A percentile compares a stretch with the other conserved stretches of the same genome.
These are phyloP conservation scores for Artibeus lituratus DNA, from an alignment of 2,797 vertebrate genomes.

Conservation along the genomic window DNA sequence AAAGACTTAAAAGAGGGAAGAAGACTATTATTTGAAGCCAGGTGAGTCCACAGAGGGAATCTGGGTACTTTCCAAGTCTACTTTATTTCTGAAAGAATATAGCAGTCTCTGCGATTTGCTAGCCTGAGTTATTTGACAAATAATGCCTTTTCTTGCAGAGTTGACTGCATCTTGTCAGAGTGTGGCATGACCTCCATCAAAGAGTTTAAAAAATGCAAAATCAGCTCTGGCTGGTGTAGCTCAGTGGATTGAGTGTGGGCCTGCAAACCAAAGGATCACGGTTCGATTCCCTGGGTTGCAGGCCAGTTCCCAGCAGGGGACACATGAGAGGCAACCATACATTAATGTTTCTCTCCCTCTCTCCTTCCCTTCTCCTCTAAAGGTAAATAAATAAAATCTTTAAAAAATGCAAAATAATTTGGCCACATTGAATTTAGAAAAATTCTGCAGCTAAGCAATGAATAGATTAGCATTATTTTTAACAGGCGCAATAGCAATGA, in stretches of 20 bases:
- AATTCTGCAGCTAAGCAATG: background rate
- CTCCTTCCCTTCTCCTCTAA: too few species aligned
- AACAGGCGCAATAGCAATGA: background rate
- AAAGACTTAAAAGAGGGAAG: background rate
- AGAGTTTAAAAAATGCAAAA: slow-evolving; percentile 24
- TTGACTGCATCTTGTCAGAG: background rate
- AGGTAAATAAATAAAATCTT: background rate
- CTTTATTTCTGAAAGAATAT: background rate
- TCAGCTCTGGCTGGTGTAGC: background rate
- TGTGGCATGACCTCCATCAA: background rate
- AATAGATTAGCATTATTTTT: background rate
- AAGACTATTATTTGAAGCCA: slow-evolving; percentile 18
- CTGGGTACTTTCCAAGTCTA: background rate
- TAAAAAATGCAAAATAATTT: slow-evolving; percentile 23
- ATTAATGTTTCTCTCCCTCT: too few species aligned
- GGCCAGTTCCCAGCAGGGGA: too few species aligned
- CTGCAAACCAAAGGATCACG: too few species aligned
- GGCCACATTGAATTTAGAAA: background rate
- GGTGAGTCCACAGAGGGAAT: background rate
- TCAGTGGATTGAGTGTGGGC: too few species aligned
- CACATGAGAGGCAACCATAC: too few species aligned
- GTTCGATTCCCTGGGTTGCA: too few species aligned
- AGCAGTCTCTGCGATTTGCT: background rate
- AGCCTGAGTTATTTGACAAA: background rate
- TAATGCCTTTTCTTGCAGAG: background rate